Conservation (phyloP, 2,113 vertebrate species). For the Lampris incognitus region DNA sequence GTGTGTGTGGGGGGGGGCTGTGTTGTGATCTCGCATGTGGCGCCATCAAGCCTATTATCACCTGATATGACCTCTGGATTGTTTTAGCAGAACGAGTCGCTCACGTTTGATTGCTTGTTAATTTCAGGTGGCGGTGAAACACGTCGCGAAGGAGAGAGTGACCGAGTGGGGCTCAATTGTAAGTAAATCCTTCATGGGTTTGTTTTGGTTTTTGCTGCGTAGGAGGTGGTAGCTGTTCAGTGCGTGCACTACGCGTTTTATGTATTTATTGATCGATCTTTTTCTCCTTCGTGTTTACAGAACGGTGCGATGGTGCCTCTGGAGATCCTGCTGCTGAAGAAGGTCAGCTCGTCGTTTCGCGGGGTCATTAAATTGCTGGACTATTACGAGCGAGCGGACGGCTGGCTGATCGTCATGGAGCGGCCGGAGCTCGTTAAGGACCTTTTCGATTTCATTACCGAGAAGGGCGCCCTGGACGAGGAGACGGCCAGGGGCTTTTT, state of each 20-base stretch:
- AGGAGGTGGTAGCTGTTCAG: slow-evolving; percentile 13
- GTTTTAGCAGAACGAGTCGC: not conserved
- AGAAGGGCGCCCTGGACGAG: slow-evolving; percentile 95
- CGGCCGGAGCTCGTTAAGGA: slow-evolving; percentile 94
- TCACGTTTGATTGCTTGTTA: not conserved
- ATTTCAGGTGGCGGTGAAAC: slow-evolving; percentile 92
- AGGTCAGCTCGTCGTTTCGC: slow-evolving; percentile 92
- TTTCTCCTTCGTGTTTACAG: slow-evolving; percentile 59
- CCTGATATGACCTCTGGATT: not conserved
- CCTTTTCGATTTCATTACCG: slow-evolving; percentile 97
- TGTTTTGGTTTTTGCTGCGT: slow-evolving; percentile 65
- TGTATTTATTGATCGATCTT: not conserved
- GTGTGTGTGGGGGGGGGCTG: not conserved
- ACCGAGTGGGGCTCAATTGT: slow-evolving; percentile 94
- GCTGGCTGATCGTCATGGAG: slow-evolving; percentile 95
- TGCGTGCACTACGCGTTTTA: not conserved
- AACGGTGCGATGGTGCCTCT: slow-evolving; percentile 91
- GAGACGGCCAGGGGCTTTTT: slow-evolving; percentile 92
- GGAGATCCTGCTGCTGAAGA: slow-evolving; percentile 94
- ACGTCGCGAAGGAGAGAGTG: slow-evolving; percentile 93
- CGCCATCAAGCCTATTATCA: slow-evolving; percentile 26
- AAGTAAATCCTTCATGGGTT: slow-evolving; percentile 78
- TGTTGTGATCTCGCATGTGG: slow-evolving; percentile 60
- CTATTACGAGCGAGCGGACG: slow-evolving; percentile 96
- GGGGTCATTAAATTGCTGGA: slow-evolving; percentile 95